Evolutionary conservation across 2,888 invertebrate genomes (phyloP).

Genomic region (Artemia sinica): DNA sequence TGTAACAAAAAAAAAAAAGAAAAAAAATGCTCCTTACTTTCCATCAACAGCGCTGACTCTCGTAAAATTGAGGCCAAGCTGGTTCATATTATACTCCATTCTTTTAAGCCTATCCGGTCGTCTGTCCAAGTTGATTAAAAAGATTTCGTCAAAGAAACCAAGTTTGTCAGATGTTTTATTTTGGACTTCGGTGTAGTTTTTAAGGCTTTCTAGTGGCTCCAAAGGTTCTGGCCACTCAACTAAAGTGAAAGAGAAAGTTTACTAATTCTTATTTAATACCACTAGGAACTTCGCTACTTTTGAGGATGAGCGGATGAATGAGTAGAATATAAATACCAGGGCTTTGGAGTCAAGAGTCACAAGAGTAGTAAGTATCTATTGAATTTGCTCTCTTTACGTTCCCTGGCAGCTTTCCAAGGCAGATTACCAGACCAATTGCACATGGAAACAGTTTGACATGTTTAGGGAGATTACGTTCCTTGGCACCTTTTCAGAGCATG

Average conservation of each 20-base stretch:
- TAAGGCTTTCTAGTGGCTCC: conserved; percentile 12
- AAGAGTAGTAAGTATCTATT: too few relatives aligned
- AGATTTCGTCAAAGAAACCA: conserved; percentile 54
- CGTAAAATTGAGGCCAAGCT: conserved; percentile 59
- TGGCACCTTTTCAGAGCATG: too few relatives aligned
- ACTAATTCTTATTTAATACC: not conserved
- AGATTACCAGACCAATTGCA: too few relatives aligned
- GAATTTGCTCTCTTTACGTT: too few relatives aligned
- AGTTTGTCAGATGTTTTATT: conserved; percentile 42
- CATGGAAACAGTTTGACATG: too few relatives aligned
- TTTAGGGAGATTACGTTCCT: too few relatives aligned
- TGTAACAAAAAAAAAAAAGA: conserved; percentile 5
- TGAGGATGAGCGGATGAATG: too few relatives aligned
- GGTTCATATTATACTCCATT: conserved; percentile 62
- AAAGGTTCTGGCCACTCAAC: conserved; percentile 26
- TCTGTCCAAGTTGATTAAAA: conserved; percentile 75
- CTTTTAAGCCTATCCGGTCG: conserved; percentile 55
- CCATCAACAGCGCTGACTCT: conserved; percentile 75
- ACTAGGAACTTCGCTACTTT: too few relatives aligned
- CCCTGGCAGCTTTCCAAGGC: too few relatives aligned
- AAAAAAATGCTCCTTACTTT: conserved; percentile 40
- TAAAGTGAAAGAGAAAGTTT: conserved; percentile 22
- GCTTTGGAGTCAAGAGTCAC: too few relatives aligned
- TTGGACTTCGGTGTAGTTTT: conserved; percentile 17
- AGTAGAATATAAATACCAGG: too few relatives aligned